Conservation (phyloP, 2,797 vertebrate genomes). For the Psittacula derbiana region DNA sequence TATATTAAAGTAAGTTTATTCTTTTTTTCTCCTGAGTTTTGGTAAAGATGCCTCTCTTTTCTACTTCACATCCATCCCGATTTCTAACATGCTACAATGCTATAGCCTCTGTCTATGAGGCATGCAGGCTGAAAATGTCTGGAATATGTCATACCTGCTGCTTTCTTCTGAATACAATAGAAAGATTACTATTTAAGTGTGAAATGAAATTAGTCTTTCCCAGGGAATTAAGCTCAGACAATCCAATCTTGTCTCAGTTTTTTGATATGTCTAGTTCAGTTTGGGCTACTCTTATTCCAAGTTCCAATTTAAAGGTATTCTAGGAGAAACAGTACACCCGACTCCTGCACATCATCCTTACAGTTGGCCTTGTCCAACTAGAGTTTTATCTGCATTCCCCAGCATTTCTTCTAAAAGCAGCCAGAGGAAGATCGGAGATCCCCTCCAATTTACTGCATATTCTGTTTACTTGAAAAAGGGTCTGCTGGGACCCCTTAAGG, state of each 20-base stretch:
- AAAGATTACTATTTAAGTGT: background rate
- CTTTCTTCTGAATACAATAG: background rate
- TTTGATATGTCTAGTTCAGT: background rate
- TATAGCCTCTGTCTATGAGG: background rate
- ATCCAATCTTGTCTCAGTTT: background rate
- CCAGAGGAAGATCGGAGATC: background rate
- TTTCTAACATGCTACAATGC: background rate
- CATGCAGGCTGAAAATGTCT: background rate
- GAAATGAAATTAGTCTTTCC: background rate
- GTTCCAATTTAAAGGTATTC: background rate
- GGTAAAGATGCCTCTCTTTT: background rate
- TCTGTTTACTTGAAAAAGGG: background rate
- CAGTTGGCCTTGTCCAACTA: background rate
- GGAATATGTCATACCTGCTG: background rate
- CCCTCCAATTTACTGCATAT: background rate
- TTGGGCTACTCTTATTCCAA: background rate
- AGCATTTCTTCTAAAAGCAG: background rate
- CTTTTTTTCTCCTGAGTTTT: background rate
- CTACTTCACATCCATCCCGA: background rate
- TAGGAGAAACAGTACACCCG: background rate
- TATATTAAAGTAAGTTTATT: background rate
- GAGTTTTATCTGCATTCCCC: background rate
- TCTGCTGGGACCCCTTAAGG: background rate
- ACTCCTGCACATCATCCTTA: background rate
- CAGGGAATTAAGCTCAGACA: background rate